These are phyloP conservation scores for Piprites chloris DNA, from an alignment of 2,113 vertebrate genomes.

Conservation along the genomic window DNA sequence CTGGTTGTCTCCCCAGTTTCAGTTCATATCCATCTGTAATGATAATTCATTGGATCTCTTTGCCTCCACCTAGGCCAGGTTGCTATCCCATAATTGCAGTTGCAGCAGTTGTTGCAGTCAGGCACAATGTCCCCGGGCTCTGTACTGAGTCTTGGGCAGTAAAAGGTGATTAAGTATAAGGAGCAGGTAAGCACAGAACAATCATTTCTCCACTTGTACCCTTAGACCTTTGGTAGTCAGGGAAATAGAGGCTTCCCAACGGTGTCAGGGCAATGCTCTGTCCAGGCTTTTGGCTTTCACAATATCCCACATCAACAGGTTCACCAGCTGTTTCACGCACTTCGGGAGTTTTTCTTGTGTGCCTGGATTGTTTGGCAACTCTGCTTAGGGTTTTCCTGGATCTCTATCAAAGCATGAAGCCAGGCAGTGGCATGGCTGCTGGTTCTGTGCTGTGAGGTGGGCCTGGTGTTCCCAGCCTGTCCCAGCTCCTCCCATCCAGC, in stretches of 20 bases:
- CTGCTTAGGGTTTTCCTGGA: neutral
- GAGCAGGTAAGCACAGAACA: neutral
- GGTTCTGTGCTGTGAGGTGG: neutral
- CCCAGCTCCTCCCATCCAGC: neutral
- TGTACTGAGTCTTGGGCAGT: neutral
- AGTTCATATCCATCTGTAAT: neutral
- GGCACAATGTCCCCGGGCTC: neutral
- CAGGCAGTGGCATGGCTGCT: fast-evolving
- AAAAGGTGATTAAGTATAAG: neutral
- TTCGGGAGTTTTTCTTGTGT: neutral
- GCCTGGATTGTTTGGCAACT: neutral
- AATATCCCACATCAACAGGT: neutral
- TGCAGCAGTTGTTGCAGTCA: neutral
- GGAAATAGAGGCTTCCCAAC: neutral
- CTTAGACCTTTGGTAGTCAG: neutral
- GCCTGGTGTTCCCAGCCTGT: neutral
- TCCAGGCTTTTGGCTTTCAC: neutral
- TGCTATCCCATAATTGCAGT: neutral
- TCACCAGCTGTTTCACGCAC: neutral
- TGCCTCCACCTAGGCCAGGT: neutral
- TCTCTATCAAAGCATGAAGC: neutral
- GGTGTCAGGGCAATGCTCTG: fast-evolving
- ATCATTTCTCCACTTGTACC: neutral
- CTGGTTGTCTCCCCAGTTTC: neutral
- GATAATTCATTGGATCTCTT: neutral